Evolutionary conservation across 2,888 invertebrate species (phyloP).

Genomic region (Leucophora obtusa): DNA sequence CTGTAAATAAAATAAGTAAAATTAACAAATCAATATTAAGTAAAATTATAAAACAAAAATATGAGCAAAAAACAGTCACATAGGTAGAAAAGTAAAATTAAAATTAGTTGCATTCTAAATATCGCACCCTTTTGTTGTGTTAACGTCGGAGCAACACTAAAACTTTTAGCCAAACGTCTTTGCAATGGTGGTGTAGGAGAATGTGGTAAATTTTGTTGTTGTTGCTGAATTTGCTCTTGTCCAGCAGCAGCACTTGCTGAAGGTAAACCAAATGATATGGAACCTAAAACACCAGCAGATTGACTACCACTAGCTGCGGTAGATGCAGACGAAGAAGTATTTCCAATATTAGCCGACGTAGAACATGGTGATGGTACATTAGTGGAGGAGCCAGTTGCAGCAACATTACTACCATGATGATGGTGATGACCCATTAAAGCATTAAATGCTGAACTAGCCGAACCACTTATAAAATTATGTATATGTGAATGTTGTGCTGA

Average conservation of each 20-base stretch:
- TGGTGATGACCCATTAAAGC: constrained; percentile 73
- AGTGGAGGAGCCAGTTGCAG: constrained; percentile 30
- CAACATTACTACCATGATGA: constrained; percentile 66
- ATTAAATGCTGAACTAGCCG: constrained; percentile 76
- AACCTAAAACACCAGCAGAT: constrained; percentile 73
- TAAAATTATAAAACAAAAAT: neutral
- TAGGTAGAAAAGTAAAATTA: constrained; percentile 2
- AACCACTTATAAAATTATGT: constrained; percentile 75
- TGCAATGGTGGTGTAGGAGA: constrained; percentile 91
- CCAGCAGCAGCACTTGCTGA: constrained; percentile 59
- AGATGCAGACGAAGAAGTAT: constrained; percentile 76
- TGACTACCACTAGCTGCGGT: constrained; percentile 80
- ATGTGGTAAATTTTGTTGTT: constrained; percentile 80
- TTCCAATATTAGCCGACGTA: constrained; percentile 61
- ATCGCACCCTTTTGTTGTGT: constrained; percentile 79
- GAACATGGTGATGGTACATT: constrained; percentile 45
- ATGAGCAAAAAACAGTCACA: neutral
- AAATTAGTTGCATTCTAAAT: constrained; percentile 49
- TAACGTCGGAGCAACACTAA: constrained; percentile 88
- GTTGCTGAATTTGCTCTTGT: constrained; percentile 49
- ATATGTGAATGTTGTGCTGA: constrained; percentile 70
- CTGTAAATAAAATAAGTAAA: constrained; percentile 5
- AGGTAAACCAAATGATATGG: constrained; percentile 73
- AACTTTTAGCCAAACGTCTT: constrained; percentile 93
- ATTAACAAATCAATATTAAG: neutral